phyloP scores from a whole-genome alignment of 2,113 vertebrate genomes.

The Pachypanchax playfairii region DNA sequence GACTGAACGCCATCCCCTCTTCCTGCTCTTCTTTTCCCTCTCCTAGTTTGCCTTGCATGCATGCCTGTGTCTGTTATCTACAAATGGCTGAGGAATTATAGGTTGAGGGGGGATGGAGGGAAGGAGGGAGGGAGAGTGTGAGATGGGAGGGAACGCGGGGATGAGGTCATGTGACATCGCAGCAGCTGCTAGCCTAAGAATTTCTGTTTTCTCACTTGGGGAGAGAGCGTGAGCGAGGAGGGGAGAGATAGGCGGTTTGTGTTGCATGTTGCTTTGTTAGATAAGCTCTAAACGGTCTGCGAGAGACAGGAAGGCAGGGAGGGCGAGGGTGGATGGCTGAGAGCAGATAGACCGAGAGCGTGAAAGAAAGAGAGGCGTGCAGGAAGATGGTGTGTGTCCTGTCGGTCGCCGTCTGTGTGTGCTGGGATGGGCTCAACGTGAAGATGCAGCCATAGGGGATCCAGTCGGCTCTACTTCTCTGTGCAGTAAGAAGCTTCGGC shows the following conservation, averaged over 20 bases:
- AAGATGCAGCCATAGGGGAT: slow-evolving; percentile 80
- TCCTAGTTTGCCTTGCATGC: slow-evolving; percentile 58
- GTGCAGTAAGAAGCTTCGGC: slow-evolving; percentile 78
- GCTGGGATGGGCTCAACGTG: slow-evolving; percentile 66
- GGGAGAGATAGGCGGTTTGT: slow-evolving; percentile 72
- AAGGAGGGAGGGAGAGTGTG: slow-evolving; percentile 47
- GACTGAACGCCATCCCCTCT: slow-evolving; percentile 41
- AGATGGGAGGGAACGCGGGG: slow-evolving; percentile 33
- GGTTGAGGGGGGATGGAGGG: slow-evolving; percentile 71
- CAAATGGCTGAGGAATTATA: slow-evolving; percentile 77
- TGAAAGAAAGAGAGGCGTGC: slow-evolving; percentile 45
- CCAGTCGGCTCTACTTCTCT: slow-evolving; percentile 73
- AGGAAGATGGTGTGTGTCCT: slow-evolving; percentile 75
- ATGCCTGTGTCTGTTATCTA: slow-evolving; percentile 77
- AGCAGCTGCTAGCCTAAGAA: slow-evolving; percentile 84
- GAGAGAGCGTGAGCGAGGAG: slow-evolving; percentile 58
- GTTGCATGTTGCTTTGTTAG: slow-evolving; percentile 82
- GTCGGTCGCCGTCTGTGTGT: slow-evolving; percentile 49
- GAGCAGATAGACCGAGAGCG: slow-evolving; percentile 51
- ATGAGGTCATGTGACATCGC: slow-evolving; percentile 68
- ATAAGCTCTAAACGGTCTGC: slow-evolving; percentile 76
- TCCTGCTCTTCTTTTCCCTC: slow-evolving; percentile 31
- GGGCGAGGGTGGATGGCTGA: slow-evolving; percentile 48
- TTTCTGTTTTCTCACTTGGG: slow-evolving; percentile 77
- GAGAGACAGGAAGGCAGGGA: slow-evolving; percentile 61